Evolutionary conservation across 2,113 vertebrate genomes (phyloP), one percentile per base, ranked within the genome.

Genomic region (Vulpes lagopus): DNA sequence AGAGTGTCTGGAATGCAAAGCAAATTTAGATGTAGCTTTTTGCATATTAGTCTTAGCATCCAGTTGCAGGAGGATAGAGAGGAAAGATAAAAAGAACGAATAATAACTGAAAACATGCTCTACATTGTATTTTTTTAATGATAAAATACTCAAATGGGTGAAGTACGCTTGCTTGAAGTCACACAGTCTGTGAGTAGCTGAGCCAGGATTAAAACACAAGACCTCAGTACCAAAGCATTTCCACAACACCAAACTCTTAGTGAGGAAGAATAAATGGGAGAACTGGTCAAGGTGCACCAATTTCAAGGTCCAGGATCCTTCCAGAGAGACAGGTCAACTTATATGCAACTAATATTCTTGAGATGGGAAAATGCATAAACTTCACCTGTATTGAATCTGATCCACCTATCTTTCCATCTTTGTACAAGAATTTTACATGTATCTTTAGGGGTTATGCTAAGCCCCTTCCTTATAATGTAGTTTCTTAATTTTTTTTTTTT

Each of bases 141-240:
- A 57, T 51, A 43, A 92, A 93, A 94, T 83, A 94, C 71, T 81
- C 65, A 84, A 25, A 43, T 11, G n/a, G 51, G 23, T 67, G 49
- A 90, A 86, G 25, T 23, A 96, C 25, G 35, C 25, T 89, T 96
- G 59, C 43, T 55, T 80, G 27, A 96, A 65, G 35, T 78, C 67
- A 88, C 35, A 95, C 12, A 65, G 51, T 69, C 43, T 96, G 76
- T 86, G 30, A 78, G 11, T 49, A 19, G 38, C 4, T 92, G 59
- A 94, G 53, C 35, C 74, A 90, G n/a, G 60, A 96, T 51, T 59
- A 74, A 69, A 94, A 86, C n/a, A 55, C 60, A 92, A 89, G 65
- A 78, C 53, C 76, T 94, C 19, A 89, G 30, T 65, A 69, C 20
- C 43, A 51, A 84, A 92, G 9, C 51, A 25, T 94, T 83, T 79